Evolutionary conservation across 1,140 invertebrate genomes (phyloP), one percentile per base, ranked within the genome.

Genomic region (Brachionus angularis): DNA sequence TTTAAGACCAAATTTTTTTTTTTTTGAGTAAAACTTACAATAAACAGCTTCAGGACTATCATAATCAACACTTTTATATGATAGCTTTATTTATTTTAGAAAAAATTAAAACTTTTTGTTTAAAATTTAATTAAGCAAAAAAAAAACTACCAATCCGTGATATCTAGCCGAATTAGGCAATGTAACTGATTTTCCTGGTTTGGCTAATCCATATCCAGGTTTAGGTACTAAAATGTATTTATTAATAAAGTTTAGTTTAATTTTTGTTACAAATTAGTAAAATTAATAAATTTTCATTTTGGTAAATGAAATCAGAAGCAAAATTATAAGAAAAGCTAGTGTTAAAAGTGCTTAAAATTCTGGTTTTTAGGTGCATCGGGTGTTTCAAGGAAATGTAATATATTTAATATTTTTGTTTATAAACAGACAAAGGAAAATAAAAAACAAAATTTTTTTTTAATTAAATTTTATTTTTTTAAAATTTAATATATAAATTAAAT

Each of bases 81-180:
- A 39, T 34, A 58, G 10, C 39, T 16, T 42, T 10, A 16, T 42
- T 16, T 10, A 42, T 42, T 10, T 42, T 16, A 42, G 39, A 10
- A 42, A 42, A 42, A 42, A 10, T 42, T 10, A 42, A 16, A 10
- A 10, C 10, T 10, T 21, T 47, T 39, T 44, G 46, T 50, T 46
- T 47, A 53, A 27, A 36, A 73, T 5, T 50, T 21, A 62, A 53
- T 44, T 49, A 78, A 79, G 12, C 76, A 77, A 25, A 73, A 75
- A 18, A 78, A 78, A 33, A 79, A 50, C 18, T 80, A 34, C 74
- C 76, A 44, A 77, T 78, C 58, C 52, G n/a, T 25, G 49, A 25
- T 33, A 29, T n/a, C 27, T 46, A 47, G 27, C 23, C n/a, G 62
- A 27, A n/a, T 67, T 29, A 33, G 62, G 62, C 36, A 67, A 50